Percentiles rank a stretch among this genome's conserved stretches.
Conservation (phyloP, 2,797 vertebrate genomes). For the Gymnothorax javanicus region DNA sequence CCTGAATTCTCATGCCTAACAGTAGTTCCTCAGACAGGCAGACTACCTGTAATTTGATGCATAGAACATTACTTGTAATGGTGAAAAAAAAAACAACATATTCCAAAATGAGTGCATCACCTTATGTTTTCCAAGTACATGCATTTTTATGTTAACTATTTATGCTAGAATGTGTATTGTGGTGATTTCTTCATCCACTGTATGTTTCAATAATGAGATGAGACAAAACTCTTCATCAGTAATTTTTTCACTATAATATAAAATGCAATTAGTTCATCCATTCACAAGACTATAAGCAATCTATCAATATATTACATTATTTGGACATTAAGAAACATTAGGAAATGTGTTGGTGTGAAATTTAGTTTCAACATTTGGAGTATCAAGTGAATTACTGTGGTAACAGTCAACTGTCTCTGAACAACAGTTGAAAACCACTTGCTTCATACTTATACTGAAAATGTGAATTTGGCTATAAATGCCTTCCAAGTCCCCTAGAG, state of each 20-base stretch:
- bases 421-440: neutral
- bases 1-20: neutral
- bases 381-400: neutral
- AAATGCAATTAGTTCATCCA: conserved; percentile 8
- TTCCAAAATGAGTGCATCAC: neutral
- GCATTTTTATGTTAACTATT: neutral
- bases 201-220: neutral
- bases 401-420: neutral
- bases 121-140: neutral
- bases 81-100: neutral
- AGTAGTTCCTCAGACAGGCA: neutral
- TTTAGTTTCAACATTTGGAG: neutral
- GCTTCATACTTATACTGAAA: neutral
- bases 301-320: neutral
- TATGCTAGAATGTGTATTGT: neutral
- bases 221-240: neutral
- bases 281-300: neutral
- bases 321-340: neutral
- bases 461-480: neutral
- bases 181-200: neutral
- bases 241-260: neutral
- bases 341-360: neutral
- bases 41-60: neutral
- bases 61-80: neutral
- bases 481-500: neutral